Base-by-base conservation (phyloP, 2,888 invertebrate species). In the Seira ritae region DNA sequence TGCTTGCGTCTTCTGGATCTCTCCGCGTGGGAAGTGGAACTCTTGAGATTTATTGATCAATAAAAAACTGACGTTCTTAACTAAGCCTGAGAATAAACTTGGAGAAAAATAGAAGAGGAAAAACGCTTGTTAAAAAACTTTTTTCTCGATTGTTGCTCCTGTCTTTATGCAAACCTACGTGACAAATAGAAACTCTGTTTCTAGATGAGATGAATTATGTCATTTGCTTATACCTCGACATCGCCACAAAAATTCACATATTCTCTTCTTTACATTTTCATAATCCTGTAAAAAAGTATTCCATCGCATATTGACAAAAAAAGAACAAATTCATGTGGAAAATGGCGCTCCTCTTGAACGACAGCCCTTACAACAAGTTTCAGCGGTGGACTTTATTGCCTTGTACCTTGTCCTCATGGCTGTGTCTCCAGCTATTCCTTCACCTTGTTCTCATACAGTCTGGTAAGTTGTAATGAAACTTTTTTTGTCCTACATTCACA, bases 11-110 rank as follows among this genome's bases (percentile, higher is more conserved):
- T n/a, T n/a, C n/a, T n/a, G n/a, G n/a, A n/a, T n/a, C n/a, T n/a
- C n/a, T n/a, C n/a, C n/a, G n/a, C n/a, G 20, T 66, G 66, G 24
- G 24, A 66, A 66, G 24, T 15, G 66, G 23, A 42, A 42, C 6
- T 42, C 42, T 22, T 6, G 17, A 81, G 76, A 81, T 76, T 81
- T 81, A 81, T 81, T 81, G 81, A 81, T 70, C 81, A 66, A 81
- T 81, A 81, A 81, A 81, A 81, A 80, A 19, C n/a, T 73, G 46
- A n/a, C 37, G 23, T 4, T 42, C 42, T 42, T 12, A 12, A 12
- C 6, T 8, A 42, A 42, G 42, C 42, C 42, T 12, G 12, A 42
- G 6, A 8, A 8, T 42, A 42, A 42, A 42, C 42, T 42, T 42
- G 65, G 42, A 65, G 65, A 73, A 2, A 55, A 73, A 60, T 23